These are phyloP conservation scores for Pherbina coryleti DNA, from an alignment of 2,888 invertebrate genomes.

Conservation along the genomic window DNA sequence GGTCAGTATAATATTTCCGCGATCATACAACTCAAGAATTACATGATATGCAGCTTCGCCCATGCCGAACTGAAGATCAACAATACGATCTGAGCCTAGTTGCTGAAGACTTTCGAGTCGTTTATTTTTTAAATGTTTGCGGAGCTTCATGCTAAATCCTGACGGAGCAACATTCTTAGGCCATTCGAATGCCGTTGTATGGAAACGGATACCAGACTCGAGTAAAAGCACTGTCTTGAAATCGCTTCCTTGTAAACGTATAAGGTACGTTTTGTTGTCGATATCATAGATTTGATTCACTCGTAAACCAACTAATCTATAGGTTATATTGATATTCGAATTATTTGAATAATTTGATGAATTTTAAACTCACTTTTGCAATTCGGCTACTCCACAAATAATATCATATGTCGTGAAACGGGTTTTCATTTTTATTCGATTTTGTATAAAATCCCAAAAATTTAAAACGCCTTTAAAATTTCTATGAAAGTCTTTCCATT, in stretches of 20 bases:
- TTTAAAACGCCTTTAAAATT: too few relatives aligned
- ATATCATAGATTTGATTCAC: conserved; percentile 98
- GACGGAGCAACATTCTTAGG: conserved; percentile 96
- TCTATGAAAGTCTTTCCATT: too few relatives aligned
- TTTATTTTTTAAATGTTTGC: conserved; percentile 97
- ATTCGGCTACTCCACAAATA: conserved; percentile 87
- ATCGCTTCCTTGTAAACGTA: conserved; percentile 86
- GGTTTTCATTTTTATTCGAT: conserved; percentile 95
- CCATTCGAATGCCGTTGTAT: conserved; percentile 97
- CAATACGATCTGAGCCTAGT: conserved; percentile 92
- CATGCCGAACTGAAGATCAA: conserved; percentile 95
- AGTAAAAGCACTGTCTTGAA: conserved; percentile 89
- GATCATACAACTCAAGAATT: conserved; percentile 93
- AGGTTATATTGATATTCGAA: neutral
- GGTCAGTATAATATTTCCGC: conserved; percentile 95
- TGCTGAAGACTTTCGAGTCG: conserved; percentile 88
- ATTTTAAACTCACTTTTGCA: conserved; percentile 78
- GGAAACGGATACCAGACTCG: conserved; percentile 95
- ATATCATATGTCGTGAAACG: conserved; percentile 95
- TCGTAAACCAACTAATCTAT: conserved; percentile 88
- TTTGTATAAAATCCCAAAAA: too few relatives aligned
- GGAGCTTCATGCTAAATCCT: conserved; percentile 97
- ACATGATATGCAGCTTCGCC: conserved; percentile 95
- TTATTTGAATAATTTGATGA: neutral
- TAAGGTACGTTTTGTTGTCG: conserved; percentile 95